Evolutionary conservation across 2,797 vertebrate genomes (phyloP).

Genomic region (Gastrophryne carolinensis): DNA sequence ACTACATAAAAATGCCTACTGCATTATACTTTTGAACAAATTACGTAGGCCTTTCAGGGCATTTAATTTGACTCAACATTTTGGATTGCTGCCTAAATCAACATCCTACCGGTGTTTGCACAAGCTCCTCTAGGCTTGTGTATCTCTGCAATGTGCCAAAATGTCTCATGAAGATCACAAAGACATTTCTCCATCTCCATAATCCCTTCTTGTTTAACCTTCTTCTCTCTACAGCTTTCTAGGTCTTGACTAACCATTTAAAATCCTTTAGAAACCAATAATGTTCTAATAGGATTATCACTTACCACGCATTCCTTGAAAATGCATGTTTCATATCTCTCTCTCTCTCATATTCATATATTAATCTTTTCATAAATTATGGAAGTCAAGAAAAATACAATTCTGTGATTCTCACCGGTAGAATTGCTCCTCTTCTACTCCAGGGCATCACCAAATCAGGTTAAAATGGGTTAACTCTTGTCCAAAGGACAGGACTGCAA

Average conservation of each 20-base stretch:
- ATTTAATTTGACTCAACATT: background rate
- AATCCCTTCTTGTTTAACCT: background rate
- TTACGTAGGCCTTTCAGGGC: background rate
- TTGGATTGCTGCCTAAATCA: constrained; percentile 10
- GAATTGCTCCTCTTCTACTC: no score
- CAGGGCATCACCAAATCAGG: no score
- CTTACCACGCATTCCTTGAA: no score
- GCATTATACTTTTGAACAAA: background rate
- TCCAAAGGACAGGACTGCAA: no score
- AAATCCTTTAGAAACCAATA: no score
- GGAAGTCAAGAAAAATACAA: no score
- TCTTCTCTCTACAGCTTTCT: background rate
- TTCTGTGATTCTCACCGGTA: no score
- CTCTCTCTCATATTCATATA: no score
- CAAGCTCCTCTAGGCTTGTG: background rate
- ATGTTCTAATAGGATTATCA: no score
- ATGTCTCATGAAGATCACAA: background rate
- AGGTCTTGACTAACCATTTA: background rate
- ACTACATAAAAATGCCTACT: background rate
- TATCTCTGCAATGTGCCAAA: background rate
- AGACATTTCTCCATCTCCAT: background rate
- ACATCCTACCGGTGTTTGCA: constrained; percentile 10
- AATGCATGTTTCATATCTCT: no score
- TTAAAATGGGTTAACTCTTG: no score
- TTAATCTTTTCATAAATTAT: no score